Percentiles rank a stretch among this genome's conserved stretches.
Conservation (phyloP, 2,797 vertebrate genomes). For the Denticeps clupeoides region DNA sequence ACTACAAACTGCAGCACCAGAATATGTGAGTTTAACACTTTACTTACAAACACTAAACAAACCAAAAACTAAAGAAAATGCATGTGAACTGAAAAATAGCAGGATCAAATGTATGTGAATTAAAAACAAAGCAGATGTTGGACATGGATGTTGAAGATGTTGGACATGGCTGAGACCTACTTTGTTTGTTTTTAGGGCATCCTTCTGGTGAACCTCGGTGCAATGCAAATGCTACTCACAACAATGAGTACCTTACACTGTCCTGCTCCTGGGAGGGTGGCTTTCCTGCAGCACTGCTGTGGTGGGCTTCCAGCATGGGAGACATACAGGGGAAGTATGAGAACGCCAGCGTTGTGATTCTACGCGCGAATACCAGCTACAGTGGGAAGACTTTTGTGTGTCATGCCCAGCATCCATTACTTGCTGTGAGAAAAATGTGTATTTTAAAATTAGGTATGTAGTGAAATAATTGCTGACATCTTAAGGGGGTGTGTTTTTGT, state of each 20-base stretch:
- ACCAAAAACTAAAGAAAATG: too few relatives aligned
- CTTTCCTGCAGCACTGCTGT: constrained; percentile 55
- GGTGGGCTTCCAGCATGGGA: constrained; percentile 58
- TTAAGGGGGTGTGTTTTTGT: too few relatives aligned
- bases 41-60: too few relatives aligned
- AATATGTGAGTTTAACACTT: constrained; percentile 79
- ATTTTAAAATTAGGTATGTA: constrained; percentile 68
- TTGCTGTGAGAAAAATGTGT: constrained; percentile 46
- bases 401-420: constrained; percentile 65
- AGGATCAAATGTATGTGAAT: too few relatives aligned
- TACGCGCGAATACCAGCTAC: constrained; percentile 49
- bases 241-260: constrained; percentile 66
- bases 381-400: constrained; percentile 66
- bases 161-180: too few relatives aligned
- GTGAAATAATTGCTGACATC: too few relatives aligned
- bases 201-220: constrained; percentile 53
- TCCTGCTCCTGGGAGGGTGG: constrained; percentile 79
- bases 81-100: too few relatives aligned
- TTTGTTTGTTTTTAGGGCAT: too few relatives aligned
- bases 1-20: constrained; percentile 50
- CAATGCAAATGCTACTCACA: constrained; percentile 53
- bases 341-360: constrained; percentile 57
- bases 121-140: too few relatives aligned
- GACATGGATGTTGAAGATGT: too few relatives aligned
- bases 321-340: constrained; percentile 43